Evolutionary conservation across 2,888 invertebrate genomes (phyloP), one percentile per base, ranked within the genome.

Genomic region (Brachycybe producta): DNA sequence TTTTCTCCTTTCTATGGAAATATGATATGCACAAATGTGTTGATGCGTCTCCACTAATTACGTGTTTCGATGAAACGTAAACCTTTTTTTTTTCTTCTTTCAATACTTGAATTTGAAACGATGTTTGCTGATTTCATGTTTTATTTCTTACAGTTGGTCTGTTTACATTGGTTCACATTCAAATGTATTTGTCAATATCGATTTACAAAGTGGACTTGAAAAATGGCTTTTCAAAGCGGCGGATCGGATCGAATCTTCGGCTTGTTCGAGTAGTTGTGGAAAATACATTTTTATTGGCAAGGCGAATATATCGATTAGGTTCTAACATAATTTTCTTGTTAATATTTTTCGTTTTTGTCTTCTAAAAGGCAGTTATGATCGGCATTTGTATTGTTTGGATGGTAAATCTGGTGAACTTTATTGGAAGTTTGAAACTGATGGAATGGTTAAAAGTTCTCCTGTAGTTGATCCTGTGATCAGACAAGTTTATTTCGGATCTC

Each of bases 11-110:
- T 28, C n/a, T 19, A 2, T 76, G 78, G 80, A 71, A 68, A 55
- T 74, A 71, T 63, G 68, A 83, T 65, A 74, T 82, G 45, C 71
- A 74, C 35, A 88, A 86, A 67, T 90, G 90, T 70, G 77, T 90
- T 8, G 88, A 90, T 72, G 80, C 84, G 7, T 76, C 84, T 13
- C 83, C 85, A 23, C 52, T 66, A 34, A 30, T 66, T 17, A n/a
- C 55, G 23, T 27, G 34, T 26, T 55, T 56, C 62, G 62, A 51
- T 50, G 48, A 54, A 24, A 36, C 26, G 30, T 17, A 36, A 17
- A 30, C 38, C 21, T 48, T 23, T n/a, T 41, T 46, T 4, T 1
- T 23, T 46, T 23, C 1, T 13, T 17, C 15, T 3, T 44, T 5
- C 13, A 32, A 23, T 32, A 17, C 15, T 27, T 27, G 27, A 30